These are phyloP conservation scores for Pedetes capensis DNA, from an alignment of 2,113 vertebrate species.

Conservation along the genomic window DNA sequence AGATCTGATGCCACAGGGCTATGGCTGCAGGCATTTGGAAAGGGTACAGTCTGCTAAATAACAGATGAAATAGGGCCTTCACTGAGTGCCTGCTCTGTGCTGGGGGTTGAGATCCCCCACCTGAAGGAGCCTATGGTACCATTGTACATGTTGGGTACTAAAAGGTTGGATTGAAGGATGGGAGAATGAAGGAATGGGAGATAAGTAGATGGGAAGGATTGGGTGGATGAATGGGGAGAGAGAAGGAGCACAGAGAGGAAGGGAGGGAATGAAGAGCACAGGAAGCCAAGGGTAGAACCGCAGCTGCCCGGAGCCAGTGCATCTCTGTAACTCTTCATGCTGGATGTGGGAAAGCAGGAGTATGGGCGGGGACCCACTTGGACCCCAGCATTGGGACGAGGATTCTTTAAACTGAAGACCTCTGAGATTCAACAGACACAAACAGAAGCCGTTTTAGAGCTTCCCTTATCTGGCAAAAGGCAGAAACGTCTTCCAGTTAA, in stretches of 20 bases:
- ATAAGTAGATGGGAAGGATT: background rate
- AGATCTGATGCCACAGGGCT: too few relatives aligned
- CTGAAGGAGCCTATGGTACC: background rate
- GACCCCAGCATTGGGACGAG: background rate
- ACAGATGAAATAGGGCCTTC: accelerated
- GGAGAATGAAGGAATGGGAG: background rate
- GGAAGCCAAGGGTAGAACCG: too few relatives aligned
- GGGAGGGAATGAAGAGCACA: background rate
- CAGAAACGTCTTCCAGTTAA: background rate
- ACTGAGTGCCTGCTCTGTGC: background rate
- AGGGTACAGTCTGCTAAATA: background rate
- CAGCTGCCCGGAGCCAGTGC: background rate
- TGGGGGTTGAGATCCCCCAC: background rate
- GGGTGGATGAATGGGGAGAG: background rate
- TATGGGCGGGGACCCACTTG: background rate
- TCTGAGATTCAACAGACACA: background rate
- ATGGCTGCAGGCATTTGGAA: background rate
- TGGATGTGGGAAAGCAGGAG: too few relatives aligned
- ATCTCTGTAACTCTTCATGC: background rate
- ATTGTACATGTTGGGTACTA: background rate
- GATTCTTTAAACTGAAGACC: background rate
- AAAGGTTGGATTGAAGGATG: background rate
- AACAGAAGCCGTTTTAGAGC: background rate
- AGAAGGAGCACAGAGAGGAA: background rate
- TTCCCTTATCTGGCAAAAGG: background rate